A percentile compares a stretch with the other conserved stretches of the same genome.
These are phyloP conservation scores for Meteorus colon DNA, from an alignment of 2,888 invertebrate species.

Conservation along the genomic window DNA sequence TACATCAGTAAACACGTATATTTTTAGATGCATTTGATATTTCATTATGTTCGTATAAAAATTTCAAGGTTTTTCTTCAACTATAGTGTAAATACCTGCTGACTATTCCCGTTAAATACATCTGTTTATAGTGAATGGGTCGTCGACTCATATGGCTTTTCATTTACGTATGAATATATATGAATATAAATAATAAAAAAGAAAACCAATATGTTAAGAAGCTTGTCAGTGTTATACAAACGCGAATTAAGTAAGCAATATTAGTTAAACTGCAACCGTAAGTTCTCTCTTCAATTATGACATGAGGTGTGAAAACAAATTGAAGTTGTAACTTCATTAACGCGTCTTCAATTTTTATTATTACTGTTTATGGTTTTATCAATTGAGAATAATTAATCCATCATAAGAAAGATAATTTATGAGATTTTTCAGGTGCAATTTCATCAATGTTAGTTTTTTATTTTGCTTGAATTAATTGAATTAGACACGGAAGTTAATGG, in stretches of 20 bases:
- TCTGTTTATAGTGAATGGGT: background rate
- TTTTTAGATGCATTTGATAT: background rate
- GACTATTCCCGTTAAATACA: background rate
- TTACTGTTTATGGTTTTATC: background rate
- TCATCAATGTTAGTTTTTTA: too few species aligned
- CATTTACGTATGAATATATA: background rate
- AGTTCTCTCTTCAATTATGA: background rate
- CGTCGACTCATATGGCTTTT: background rate
- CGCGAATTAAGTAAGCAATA: too few species aligned
- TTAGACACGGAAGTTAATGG: too few species aligned
- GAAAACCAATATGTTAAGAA: background rate
- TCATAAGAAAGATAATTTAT: background rate
- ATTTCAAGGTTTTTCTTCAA: background rate
- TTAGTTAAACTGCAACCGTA: too few species aligned
- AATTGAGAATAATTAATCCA: background rate
- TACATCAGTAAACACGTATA: background rate
- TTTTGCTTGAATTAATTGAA: too few species aligned
- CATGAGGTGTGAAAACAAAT: background rate
- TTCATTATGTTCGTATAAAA: background rate
- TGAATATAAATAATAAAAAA: background rate
- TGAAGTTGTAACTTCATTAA: too few species aligned
- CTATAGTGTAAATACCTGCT: background rate
- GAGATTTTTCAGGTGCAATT: too few species aligned
- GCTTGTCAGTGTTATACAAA: background rate
- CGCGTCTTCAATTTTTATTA: background rate